These are phyloP conservation scores for Fabriciana adippe DNA, from an alignment of 2,888 invertebrate species.

Conservation along the genomic window DNA sequence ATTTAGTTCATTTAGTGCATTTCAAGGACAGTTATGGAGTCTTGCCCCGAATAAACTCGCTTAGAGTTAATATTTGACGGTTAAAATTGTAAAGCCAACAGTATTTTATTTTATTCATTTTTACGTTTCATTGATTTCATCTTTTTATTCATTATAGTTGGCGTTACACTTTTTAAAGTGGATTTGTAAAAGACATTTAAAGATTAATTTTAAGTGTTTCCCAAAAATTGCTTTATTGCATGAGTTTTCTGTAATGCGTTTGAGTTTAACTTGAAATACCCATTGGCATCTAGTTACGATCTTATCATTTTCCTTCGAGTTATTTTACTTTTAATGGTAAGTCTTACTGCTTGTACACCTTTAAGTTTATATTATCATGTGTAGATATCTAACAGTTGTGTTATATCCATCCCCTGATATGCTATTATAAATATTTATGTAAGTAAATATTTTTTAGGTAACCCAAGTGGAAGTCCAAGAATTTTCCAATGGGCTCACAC, in stretches of 20 bases:
- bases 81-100: constrained; percentile 27
- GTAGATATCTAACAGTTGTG: constrained; percentile 35
- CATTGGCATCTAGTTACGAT: constrained; percentile 36
- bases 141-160: constrained; percentile 13
- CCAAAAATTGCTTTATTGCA: constrained; percentile 38
- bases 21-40: constrained; percentile 28
- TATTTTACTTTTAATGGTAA: constrained; percentile 75
- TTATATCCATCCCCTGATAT: constrained; percentile 26
- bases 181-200: constrained; percentile 26
- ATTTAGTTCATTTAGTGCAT: constrained; percentile 26
- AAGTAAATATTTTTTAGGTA: constrained; percentile 78
- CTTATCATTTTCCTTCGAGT: constrained; percentile 41
- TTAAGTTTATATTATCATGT: constrained; percentile 39
- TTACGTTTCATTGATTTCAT: constrained; percentile 11
- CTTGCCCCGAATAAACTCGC: constrained; percentile 24
- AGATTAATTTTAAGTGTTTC: constrained; percentile 25
- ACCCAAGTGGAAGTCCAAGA: constrained; percentile 79
- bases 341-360: constrained; percentile 55
- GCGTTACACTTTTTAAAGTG: constrained; percentile 24
- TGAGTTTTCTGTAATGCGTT: constrained; percentile 42
- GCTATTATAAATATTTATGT: constrained; percentile 58
- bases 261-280: constrained; percentile 37
- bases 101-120: constrained; percentile 20
- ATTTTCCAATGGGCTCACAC: constrained; percentile 69
- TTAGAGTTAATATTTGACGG: constrained; percentile 9